These are phyloP conservation scores for Marisa cornuarietis DNA, from an alignment of 1,140 invertebrate species.

Conservation along the genomic window DNA sequence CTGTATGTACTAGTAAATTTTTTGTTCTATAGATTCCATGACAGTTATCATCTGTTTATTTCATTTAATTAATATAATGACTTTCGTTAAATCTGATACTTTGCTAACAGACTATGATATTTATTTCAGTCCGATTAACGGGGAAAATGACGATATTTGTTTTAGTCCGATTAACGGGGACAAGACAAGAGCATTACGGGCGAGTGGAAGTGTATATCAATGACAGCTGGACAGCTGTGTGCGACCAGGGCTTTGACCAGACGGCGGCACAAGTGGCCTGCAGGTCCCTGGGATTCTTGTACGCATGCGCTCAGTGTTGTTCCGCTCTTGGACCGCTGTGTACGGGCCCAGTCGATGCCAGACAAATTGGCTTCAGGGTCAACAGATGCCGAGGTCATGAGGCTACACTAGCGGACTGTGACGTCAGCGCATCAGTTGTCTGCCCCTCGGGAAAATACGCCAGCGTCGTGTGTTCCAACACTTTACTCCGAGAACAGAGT, in stretches of 20 bases:
- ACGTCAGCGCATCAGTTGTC: constrained; percentile 6
- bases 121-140: constrained; percentile 34
- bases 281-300: constrained; percentile 31
- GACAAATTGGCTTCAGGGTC: constrained; percentile 33
- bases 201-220: constrained; percentile 44
- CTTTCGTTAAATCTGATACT: too few relatives aligned
- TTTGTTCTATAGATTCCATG: too few relatives aligned
- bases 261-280: constrained; percentile 42
- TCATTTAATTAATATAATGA: too few relatives aligned
- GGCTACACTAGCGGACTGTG: constrained; percentile 26
- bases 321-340: constrained; percentile 31
- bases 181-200: constrained; percentile 35
- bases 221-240: constrained; percentile 41
- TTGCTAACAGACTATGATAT: too few relatives aligned
- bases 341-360: not conserved
- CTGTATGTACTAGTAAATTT: too few relatives aligned
- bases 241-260: constrained; percentile 43
- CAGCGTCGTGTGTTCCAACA: constrained; percentile 42
- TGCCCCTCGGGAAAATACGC: constrained; percentile 40
- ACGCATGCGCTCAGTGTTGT: constrained; percentile 40
- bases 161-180: constrained; percentile 40
- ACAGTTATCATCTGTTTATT: too few relatives aligned
- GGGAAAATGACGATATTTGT: too few relatives aligned
- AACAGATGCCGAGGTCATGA: constrained; percentile 38
- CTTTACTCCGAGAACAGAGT: constrained; percentile 26